A percentile compares a stretch with the other conserved stretches of the same genome.
phyloP scores from a whole-genome alignment of 2,113 vertebrate species.

The Rhagologus leucostigma region DNA sequence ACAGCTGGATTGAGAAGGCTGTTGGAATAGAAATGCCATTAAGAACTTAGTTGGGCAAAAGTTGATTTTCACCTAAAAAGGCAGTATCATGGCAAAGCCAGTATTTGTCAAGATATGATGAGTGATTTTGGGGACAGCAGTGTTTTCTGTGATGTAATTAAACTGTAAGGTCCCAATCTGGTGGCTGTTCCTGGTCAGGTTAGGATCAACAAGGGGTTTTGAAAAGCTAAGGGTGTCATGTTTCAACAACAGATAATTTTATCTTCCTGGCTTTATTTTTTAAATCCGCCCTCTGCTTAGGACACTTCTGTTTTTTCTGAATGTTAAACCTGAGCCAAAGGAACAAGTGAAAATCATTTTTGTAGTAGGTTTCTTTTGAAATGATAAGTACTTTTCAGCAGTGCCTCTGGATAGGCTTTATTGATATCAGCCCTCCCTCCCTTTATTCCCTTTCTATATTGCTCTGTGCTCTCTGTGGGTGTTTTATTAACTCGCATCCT shows the following conservation, averaged over 20 bases:
- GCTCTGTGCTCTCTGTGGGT: conserved; percentile 30
- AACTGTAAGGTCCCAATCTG: background rate
- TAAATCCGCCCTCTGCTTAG: background rate
- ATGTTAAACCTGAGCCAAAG: background rate
- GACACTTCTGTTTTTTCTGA: background rate
- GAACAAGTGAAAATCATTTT: conserved; percentile 18
- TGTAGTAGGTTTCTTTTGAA: conserved; percentile 4
- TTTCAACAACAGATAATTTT: background rate
- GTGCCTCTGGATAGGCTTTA: conserved; percentile 42
- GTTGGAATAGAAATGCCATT: background rate
- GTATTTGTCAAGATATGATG: background rate
- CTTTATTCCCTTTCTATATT: conserved; percentile 45
- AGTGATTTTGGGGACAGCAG: background rate
- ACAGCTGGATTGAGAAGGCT: background rate
- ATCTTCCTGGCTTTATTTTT: background rate
- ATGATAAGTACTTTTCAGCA: background rate
- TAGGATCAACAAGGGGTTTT: background rate
- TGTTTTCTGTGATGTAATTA: background rate
- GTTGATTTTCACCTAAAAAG: background rate
- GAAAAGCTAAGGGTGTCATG: background rate
- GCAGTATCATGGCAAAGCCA: background rate
- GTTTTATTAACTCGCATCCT: conserved; percentile 62
- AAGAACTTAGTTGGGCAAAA: background rate
- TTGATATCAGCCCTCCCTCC: conserved; percentile 24
- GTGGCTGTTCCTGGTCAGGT: background rate